These are phyloP conservation scores for Myocastor coypus DNA, from an alignment of 2,113 vertebrate species.

Conservation along the genomic window DNA sequence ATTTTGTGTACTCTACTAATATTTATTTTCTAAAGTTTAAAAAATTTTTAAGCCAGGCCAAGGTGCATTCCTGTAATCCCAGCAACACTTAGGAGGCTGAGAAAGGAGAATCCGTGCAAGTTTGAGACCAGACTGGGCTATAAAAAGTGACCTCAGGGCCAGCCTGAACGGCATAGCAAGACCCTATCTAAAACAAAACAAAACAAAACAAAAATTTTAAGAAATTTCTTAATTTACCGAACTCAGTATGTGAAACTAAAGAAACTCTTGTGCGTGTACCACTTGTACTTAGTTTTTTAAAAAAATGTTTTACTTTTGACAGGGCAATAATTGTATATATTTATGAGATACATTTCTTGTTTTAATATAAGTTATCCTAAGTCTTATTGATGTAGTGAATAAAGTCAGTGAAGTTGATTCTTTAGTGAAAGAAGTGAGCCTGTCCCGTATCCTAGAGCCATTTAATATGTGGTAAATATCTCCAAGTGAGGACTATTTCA, in stretches of 20 bases:
- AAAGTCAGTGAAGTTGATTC: constrained; percentile 54
- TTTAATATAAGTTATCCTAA: not conserved
- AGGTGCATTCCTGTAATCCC: too few species aligned
- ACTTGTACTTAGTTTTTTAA: constrained; percentile 15
- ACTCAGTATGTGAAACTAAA: not conserved
- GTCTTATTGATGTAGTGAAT: constrained; percentile 24
- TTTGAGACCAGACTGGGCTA: too few species aligned
- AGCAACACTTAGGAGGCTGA: too few species aligned
- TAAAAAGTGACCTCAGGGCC: too few species aligned
- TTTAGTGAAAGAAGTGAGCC: constrained; percentile 33
- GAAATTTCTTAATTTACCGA: not conserved
- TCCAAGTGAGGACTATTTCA: not conserved
- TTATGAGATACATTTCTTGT: not conserved
- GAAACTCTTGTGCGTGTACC: not conserved
- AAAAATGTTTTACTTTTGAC: not conserved
- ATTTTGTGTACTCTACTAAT: not conserved
- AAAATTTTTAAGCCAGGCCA: too few species aligned
- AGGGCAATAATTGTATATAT: not conserved
- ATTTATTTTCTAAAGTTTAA: too few species aligned
- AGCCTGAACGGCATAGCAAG: too few species aligned
- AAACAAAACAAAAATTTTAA: too few species aligned
- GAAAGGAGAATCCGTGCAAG: too few species aligned
- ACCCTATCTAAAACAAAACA: too few species aligned
- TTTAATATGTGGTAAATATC: not conserved
- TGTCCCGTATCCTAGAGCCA: not conserved